Conservation (phyloP, 2,888 invertebrate species). For the Caenorhabditis japonica region DNA sequence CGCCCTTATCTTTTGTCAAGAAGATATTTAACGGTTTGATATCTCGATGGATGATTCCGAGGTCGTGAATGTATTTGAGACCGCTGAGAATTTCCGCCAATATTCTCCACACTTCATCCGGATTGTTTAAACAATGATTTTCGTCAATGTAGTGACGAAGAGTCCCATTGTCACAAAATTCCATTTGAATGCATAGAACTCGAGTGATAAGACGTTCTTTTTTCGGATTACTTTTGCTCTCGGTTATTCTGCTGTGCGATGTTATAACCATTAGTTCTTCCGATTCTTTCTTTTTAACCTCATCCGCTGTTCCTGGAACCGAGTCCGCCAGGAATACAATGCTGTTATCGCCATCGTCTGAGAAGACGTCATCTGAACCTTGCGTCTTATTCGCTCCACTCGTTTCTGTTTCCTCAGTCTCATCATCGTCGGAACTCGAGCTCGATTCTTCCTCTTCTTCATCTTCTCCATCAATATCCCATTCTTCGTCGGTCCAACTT, state of each 20-base stretch:
- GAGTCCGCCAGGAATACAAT: slow-evolving; percentile 18
- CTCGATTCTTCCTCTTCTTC: background rate
- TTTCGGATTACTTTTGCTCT: too few species aligned
- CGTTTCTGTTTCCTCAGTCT: too few species aligned
- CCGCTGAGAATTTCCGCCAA: slow-evolving; percentile 93
- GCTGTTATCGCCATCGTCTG: too few species aligned
- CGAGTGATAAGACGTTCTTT: too few species aligned
- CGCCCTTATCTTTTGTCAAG: slow-evolving; percentile 89
- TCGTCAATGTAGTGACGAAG: slow-evolving; percentile 78
- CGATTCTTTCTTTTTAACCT: background rate
- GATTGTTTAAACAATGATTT: background rate
- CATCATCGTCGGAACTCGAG: slow-evolving; percentile 19
- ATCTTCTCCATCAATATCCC: slow-evolving; percentile 21
- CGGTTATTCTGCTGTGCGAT: background rate
- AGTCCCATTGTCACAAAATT: slow-evolving; percentile 97
- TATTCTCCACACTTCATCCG: slow-evolving; percentile 80
- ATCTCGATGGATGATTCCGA: slow-evolving; percentile 73
- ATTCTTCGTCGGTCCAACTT: slow-evolving; percentile 7
- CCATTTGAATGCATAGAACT: slow-evolving; percentile 84
- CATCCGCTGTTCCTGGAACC: background rate
- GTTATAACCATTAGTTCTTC: background rate
- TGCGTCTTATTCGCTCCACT: too few species aligned
- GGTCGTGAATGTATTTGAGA: slow-evolving; percentile 72
- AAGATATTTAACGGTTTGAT: slow-evolving; percentile 86
- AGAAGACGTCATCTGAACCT: slow-evolving; percentile 14